Conservation (phyloP, 2,113 vertebrate genomes). For the Oreochromis tanganicae region DNA sequence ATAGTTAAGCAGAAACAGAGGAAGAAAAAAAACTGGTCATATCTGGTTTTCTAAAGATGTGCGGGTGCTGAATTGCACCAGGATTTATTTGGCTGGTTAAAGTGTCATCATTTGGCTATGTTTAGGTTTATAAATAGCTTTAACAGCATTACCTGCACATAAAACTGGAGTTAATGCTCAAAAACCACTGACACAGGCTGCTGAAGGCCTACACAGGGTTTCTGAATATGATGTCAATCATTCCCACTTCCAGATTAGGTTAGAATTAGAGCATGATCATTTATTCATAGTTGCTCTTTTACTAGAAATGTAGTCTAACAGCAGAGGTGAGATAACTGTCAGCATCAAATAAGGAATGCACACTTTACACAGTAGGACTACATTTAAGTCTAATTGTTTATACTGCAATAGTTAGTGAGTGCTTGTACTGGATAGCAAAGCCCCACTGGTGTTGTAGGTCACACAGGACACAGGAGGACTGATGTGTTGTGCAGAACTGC, state of each 20-base stretch:
- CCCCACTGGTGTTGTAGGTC: background rate
- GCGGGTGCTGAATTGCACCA: background rate
- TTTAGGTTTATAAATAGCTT: background rate
- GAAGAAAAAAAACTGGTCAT: background rate
- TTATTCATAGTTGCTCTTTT: background rate
- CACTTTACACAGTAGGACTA: background rate
- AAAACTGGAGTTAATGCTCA: background rate
- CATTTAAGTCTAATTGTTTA: background rate
- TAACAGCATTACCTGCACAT: background rate
- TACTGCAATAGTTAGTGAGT: background rate
- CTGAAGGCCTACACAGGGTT: background rate
- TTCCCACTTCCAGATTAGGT: background rate
- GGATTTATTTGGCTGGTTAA: background rate
- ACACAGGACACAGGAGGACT: background rate
- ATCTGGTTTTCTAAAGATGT: background rate
- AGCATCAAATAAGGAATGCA: background rate
- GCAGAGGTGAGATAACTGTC: fast-evolving
- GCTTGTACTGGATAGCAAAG: background rate
- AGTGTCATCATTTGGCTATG: background rate
- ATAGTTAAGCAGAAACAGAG: background rate
- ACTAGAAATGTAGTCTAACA: background rate
- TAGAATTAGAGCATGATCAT: fast-evolving
- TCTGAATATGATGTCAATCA: background rate
- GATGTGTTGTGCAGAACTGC: background rate
- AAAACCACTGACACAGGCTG: background rate